Conservation (phyloP, 2,113 vertebrate genomes). For the Neotoma lepida region DNA sequence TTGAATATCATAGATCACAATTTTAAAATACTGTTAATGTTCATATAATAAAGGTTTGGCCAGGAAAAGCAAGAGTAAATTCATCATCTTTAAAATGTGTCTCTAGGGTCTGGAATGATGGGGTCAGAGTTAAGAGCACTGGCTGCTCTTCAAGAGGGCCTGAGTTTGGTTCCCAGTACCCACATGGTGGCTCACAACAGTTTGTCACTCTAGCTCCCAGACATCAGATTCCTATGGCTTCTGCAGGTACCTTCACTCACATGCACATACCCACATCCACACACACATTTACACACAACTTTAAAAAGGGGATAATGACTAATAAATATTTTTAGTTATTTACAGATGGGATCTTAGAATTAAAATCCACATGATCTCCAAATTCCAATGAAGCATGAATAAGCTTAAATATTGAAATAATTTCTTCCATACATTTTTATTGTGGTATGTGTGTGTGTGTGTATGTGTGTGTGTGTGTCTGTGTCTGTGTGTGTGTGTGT, state of each 20-base stretch:
- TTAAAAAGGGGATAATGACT: not conserved
- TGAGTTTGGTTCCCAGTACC: not conserved
- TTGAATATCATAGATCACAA: not conserved
- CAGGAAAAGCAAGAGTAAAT: constrained; percentile 41
- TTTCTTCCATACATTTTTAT: constrained; percentile 39
- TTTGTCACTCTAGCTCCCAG: not conserved
- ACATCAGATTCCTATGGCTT: not conserved
- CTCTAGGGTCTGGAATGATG: not conserved
- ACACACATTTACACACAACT: not conserved
- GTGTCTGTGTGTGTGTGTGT: not conserved
- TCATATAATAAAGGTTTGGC: not conserved
- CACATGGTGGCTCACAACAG: not conserved
- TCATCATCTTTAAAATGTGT: not conserved
- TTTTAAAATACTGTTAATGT: constrained; percentile 30
- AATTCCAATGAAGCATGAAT: constrained; percentile 36
- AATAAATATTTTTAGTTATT: constrained; percentile 42
- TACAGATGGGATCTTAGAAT: not conserved
- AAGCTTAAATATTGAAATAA: constrained; percentile 40
- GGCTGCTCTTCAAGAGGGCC: not conserved
- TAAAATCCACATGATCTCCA: constrained; percentile 28
- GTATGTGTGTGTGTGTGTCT: not conserved
- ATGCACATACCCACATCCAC: not conserved
- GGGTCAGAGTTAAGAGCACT: not conserved
- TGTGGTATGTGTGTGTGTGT: not conserved
- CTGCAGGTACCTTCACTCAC: not conserved